Evolutionary conservation across 2,888 invertebrate species (phyloP).

Genomic region (Drosophila prolongata): DNA sequence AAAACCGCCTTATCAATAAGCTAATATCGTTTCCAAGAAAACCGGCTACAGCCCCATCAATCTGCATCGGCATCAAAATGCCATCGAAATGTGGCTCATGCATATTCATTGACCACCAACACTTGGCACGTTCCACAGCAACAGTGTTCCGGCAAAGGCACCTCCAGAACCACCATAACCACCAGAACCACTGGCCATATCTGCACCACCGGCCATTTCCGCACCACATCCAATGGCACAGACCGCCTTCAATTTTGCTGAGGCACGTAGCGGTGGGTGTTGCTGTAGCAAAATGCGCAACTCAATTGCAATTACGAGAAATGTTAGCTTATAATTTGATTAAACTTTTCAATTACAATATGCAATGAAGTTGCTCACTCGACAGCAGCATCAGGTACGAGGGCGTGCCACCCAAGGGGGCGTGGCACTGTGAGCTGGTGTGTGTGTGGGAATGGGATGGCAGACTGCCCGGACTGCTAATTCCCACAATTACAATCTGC

Average conservation of each 20-base stretch:
- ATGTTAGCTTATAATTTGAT: conserved; percentile 77
- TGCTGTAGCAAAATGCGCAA: conserved; percentile 45
- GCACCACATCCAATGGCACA: not conserved
- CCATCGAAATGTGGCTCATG: conserved; percentile 47
- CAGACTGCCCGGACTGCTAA: conserved; percentile 63
- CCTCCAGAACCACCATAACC: not conserved
- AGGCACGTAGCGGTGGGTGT: conserved; percentile 39
- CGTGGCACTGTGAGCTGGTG: not conserved
- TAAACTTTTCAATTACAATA: conserved; percentile 79
- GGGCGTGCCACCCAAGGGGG: conserved; percentile 35
- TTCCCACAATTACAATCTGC: conserved; percentile 80
- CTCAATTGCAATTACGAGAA: conserved; percentile 74
- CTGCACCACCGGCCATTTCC: not conserved
- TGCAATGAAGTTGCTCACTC: conserved; percentile 72
- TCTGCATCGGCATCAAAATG: conserved; percentile 7
- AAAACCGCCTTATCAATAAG: conserved; percentile 5
- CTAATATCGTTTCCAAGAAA: not conserved
- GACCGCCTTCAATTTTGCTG: conserved; percentile 16
- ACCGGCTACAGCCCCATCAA: conserved; percentile 6
- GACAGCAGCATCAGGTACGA: conserved; percentile 18
- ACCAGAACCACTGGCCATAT: not conserved
- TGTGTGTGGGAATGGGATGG: not conserved
- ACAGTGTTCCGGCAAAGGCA: not conserved
- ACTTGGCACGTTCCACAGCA: conserved; percentile 43
- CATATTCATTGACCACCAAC: conserved; percentile 72